Evolutionary conservation across 1,140 invertebrate species (phyloP), one percentile per base, ranked within the genome.

Genomic region (Calephelis virginiensis): DNA sequence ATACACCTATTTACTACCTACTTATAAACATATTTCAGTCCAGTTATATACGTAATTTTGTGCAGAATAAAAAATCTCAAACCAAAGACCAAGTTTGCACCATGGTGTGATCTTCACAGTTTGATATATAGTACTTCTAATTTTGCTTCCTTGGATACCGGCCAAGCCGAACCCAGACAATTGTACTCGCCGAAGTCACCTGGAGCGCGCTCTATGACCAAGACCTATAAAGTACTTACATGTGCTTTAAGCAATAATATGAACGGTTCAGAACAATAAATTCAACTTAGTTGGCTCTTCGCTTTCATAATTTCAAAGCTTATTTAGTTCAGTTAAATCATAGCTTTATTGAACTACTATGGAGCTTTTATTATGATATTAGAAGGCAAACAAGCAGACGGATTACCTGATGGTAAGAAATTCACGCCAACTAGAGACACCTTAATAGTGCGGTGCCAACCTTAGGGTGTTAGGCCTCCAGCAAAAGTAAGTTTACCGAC

Each of bases 101-200:
- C 53, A 56, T 56, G 9, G 53, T 13, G 14, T 63, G 50, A 63
- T 63, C 65, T 65, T 73, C 45, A 56, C 46, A 60, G 65, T 70
- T 73, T 76, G 69, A 74, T 74, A 74, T 74, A 74, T 74, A 64
- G 72, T 45, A 66, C 63, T 76, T 76, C 72, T 76, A 76, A 76
- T 74, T 76, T 70, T 67, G 68, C 48, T 69, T 63, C 61, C 59
- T 74, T 76, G 74, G 74, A 73, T 40, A 46, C 17, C 38, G 17
- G 70, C 74, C 74, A 76, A 68, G 48, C 61, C 62, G 66, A 63
- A 56, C 65, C 40, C 67, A 63, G 72, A 71, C 69, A 72, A 73
- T 73, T 38, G 53, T 56, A 56, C 17, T 71, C 69, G 63, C 56
- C 61, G 46, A 63, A 61, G 46, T 67, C 68, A 60, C 72, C 59